Percentiles rank a stretch among this genome's conserved stretches.
phyloP scores from a whole-genome alignment of 1,140 invertebrate species.

The Ceratina australensis region DNA sequence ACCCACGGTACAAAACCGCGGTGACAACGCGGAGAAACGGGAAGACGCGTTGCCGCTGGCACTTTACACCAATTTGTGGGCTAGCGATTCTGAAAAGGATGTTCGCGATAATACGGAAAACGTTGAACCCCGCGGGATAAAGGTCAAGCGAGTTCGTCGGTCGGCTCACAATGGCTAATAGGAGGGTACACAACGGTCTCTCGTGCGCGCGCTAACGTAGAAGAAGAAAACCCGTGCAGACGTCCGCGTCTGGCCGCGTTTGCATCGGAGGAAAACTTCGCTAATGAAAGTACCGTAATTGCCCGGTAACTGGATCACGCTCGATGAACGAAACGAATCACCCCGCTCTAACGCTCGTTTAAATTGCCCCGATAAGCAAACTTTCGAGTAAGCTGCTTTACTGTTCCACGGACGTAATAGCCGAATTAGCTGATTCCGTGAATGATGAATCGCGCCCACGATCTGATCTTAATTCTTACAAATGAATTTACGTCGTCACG shows the following conservation, averaged over 20 bases:
- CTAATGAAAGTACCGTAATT: conserved; percentile 30
- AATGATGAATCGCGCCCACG: not conserved
- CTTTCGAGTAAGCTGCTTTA: not conserved
- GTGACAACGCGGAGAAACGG: not conserved
- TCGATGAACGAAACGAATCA: conserved; percentile 3
- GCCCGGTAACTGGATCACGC: conserved; percentile 7
- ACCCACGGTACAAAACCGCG: conserved; percentile 30
- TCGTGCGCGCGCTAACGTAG: not conserved
- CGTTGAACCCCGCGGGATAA: conserved; percentile 54
- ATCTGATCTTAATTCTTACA: not conserved
- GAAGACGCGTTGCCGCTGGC: conserved; percentile 37
- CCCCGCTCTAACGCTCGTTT: not conserved
- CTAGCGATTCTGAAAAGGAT: conserved; percentile 69
- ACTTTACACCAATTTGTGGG: conserved; percentile 70
- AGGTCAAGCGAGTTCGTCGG: conserved; percentile 48
- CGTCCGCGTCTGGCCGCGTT: not conserved
- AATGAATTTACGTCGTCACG: too few species aligned
- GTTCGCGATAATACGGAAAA: conserved; percentile 68
- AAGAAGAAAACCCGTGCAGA: conserved; percentile 13
- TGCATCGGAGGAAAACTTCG: not conserved
- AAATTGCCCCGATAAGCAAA: not conserved
- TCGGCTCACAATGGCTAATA: conserved; percentile 39
- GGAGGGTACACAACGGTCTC: not conserved
- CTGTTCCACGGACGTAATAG: not conserved
- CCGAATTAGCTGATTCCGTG: not conserved